phyloP scores from a whole-genome alignment of 2,113 vertebrate species.

The Pandion haliaetus region DNA sequence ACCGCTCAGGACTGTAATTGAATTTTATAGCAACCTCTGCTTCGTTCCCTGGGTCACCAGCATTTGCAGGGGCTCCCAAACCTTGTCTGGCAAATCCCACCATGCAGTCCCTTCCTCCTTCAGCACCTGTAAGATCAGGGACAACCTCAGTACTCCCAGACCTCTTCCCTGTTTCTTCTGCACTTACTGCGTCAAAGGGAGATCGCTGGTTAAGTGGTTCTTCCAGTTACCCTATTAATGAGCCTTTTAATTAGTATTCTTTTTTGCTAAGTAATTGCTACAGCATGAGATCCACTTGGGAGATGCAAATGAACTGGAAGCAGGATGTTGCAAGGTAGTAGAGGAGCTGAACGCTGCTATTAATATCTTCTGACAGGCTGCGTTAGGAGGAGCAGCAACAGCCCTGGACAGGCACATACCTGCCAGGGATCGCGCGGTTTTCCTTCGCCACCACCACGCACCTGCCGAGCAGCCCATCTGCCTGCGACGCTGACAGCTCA shows the following conservation, averaged over 20 bases:
- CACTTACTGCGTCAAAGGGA: neutral
- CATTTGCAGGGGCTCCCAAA: neutral
- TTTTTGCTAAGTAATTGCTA: neutral
- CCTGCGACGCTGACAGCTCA: rapidly evolving
- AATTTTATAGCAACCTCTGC: neutral
- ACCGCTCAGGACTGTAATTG: neutral
- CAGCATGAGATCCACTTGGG: neutral
- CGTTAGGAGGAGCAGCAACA: neutral
- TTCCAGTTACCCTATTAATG: neutral
- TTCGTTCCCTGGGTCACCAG: neutral
- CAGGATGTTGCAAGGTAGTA: neutral
- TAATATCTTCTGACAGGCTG: neutral
- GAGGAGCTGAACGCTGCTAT: neutral
- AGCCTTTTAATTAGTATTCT: conserved; percentile 29
- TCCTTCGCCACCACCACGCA: neutral
- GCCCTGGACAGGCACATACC: neutral
- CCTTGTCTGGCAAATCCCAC: neutral
- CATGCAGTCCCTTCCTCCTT: neutral
- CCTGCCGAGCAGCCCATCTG: neutral
- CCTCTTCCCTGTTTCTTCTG: neutral
- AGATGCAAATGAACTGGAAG: neutral
- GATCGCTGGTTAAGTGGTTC: neutral
- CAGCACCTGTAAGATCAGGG: neutral
- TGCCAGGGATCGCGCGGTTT: neutral
- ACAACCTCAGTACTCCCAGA: neutral